Evolutionary conservation across 2,113 vertebrate genomes (phyloP).

Genomic region (Murina feae): DNA sequence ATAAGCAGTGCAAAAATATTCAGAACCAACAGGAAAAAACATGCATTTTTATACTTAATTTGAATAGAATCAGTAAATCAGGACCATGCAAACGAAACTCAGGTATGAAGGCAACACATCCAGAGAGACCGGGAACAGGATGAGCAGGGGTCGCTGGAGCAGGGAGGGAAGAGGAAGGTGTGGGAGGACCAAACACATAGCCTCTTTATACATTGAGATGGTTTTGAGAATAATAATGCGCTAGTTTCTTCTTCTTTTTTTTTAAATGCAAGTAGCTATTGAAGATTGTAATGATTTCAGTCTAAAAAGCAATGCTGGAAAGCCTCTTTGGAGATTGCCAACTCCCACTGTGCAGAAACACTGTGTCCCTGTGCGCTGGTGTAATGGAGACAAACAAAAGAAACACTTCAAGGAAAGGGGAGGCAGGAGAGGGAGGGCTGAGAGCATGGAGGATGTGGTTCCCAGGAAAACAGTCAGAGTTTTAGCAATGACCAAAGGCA

Average conservation of each 20-base stretch:
- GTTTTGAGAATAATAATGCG: slow-evolving; percentile 84
- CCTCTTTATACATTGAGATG: slow-evolving; percentile 79
- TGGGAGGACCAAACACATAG: slow-evolving; percentile 74
- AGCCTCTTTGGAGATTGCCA: slow-evolving; percentile 83
- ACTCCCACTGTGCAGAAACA: slow-evolving; percentile 83
- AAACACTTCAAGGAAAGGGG: slow-evolving; percentile 79
- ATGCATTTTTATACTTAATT: slow-evolving; percentile 51
- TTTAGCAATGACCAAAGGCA: slow-evolving; percentile 35
- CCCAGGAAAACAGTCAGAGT: slow-evolving; percentile 56
- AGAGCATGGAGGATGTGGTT: slow-evolving; percentile 31
- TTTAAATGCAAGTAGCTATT: slow-evolving; percentile 81
- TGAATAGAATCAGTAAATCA: slow-evolving; percentile 73
- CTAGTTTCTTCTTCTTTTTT: slow-evolving; percentile 77
- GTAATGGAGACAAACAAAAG: slow-evolving; percentile 84
- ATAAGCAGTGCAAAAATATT: slow-evolving; percentile 77
- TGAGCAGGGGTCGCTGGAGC: slow-evolving; percentile 6
- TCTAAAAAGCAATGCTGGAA: slow-evolving; percentile 83
- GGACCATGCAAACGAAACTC: slow-evolving; percentile 77
- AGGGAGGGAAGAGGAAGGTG: background rate
- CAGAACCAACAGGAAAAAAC: slow-evolving; percentile 65
- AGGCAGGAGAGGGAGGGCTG: slow-evolving; percentile 61
- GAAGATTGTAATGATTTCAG: slow-evolving; percentile 85
- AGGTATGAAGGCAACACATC: slow-evolving; percentile 76
- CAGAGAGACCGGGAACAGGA: slow-evolving; percentile 47
- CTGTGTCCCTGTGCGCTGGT: slow-evolving; percentile 78